phyloP scores from a whole-genome alignment of 2,797 vertebrate genomes.

The Acipenser transmontanus region DNA sequence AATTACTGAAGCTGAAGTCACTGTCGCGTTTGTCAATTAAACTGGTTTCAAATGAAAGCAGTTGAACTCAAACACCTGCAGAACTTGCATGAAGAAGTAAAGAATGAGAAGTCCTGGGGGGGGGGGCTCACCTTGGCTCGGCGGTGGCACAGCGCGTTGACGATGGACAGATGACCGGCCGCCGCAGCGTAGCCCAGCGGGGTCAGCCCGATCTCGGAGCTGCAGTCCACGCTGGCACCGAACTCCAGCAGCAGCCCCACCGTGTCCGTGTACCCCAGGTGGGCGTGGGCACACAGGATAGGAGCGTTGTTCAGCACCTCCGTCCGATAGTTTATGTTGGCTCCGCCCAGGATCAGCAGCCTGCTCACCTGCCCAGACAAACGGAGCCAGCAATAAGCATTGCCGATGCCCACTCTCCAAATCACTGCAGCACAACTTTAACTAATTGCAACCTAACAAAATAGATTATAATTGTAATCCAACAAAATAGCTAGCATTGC shows the following conservation, averaged over 20 bases:
- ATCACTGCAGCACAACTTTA: too few relatives aligned
- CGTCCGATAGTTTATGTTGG: slow-evolving; percentile 90
- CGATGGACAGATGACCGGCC: slow-evolving; percentile 81
- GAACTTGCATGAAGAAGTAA: too few relatives aligned
- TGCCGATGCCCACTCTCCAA: too few relatives aligned
- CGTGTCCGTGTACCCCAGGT: slow-evolving; percentile 93
- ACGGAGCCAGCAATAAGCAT: neutral
- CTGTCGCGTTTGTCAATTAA: too few relatives aligned
- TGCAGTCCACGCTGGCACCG: slow-evolving; percentile 77
- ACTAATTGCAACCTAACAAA: too few relatives aligned
- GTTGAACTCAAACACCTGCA: too few relatives aligned
- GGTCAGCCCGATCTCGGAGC: slow-evolving; percentile 87
- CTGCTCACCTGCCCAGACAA: slow-evolving; percentile 75
- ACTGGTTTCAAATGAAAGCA: too few relatives aligned
- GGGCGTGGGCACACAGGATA: slow-evolving; percentile 85
- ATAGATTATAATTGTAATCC: too few relatives aligned
- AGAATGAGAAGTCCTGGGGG: too few relatives aligned
- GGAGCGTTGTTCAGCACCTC: slow-evolving; percentile 95
- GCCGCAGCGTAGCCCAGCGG: slow-evolving; percentile 86
- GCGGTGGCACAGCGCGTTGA: slow-evolving; percentile 79
- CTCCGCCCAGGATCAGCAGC: slow-evolving; percentile 86
- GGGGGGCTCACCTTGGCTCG: slow-evolving; percentile 72
- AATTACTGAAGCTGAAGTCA: too few relatives aligned
- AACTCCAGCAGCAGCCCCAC: slow-evolving; percentile 88
- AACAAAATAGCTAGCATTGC: too few relatives aligned